Evolutionary conservation across 2,113 vertebrate genomes (phyloP).

Genomic region (Ascaphus truei): DNA sequence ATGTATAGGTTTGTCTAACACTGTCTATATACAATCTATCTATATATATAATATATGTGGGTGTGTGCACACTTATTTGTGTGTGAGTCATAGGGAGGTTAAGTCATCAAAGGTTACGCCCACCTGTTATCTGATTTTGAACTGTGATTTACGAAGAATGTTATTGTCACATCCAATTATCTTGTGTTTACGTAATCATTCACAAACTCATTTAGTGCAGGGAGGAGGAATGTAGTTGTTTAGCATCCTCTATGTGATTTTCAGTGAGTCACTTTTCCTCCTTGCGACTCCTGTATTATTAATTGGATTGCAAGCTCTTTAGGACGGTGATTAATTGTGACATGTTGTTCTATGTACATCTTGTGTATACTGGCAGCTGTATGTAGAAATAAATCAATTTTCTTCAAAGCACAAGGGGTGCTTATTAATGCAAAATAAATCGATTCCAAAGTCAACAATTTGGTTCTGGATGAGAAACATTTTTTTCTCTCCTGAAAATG

Average conservation of each 20-base stretch:
- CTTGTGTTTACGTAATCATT: neutral
- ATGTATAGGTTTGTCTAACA: no score
- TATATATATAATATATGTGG: no score
- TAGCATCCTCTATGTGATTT: neutral
- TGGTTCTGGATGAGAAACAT: neutral
- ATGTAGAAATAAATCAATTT: conserved; percentile 15
- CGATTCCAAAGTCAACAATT: conserved; percentile 16
- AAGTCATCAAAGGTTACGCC: no score
- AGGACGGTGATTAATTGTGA: neutral
- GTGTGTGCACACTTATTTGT: no score
- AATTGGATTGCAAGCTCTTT: neutral
- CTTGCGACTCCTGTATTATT: neutral
- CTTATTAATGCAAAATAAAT: conserved; percentile 20
- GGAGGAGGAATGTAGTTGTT: neutral
- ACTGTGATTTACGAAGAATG: neutral
- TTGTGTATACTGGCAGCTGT: conserved; percentile 1
- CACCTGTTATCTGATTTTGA: neutral
- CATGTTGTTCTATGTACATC: neutral
- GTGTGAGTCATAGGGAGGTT: no score
- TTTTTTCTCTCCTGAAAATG: neutral
- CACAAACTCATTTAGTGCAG: no score
- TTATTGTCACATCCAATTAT: conserved; percentile 1
- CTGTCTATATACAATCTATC: no score
- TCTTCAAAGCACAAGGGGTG: conserved; percentile 11
- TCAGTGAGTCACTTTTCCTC: no score